These are phyloP conservation scores for Nomada ferruginata DNA, from an alignment of 2,888 invertebrate species.

Conservation along the genomic window DNA sequence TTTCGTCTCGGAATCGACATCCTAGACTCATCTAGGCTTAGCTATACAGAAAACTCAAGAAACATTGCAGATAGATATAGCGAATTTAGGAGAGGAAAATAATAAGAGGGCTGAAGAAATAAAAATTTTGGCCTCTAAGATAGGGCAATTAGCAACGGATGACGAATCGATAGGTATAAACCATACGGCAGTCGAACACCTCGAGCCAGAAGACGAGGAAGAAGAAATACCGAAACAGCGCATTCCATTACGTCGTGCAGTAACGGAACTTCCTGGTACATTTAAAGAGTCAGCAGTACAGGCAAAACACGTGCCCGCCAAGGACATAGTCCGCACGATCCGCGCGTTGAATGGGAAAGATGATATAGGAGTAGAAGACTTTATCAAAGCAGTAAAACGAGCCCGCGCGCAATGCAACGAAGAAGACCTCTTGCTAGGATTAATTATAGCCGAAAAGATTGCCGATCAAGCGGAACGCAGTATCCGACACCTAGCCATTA, in stretches of 20 bases:
- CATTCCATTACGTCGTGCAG: no score
- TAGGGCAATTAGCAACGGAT: no score
- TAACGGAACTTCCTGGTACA: no score
- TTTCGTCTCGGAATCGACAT: no score
- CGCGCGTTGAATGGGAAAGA: not conserved
- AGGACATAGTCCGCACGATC: not conserved
- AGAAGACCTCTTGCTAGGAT: not conserved
- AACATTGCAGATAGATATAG: not conserved
- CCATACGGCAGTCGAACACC: no score
- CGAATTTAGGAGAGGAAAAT: not conserved
- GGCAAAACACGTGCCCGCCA: not conserved
- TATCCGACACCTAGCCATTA: not conserved
- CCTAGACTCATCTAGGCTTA: no score
- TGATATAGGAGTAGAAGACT: conserved; percentile 12
- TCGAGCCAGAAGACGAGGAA: no score
- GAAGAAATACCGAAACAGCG: no score
- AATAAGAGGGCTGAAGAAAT: not conserved
- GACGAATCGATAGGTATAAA: no score
- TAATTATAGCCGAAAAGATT: not conserved
- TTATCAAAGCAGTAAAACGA: not conserved
- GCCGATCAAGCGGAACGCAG: not conserved
- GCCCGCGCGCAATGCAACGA: not conserved
- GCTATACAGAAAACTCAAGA: not conserved
- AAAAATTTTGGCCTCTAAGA: no score
- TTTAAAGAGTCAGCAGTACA: no score